Evolutionary conservation across 2,888 invertebrate genomes (phyloP), one percentile per base, ranked within the genome.

Genomic region (Limnephilus marmoratus): DNA sequence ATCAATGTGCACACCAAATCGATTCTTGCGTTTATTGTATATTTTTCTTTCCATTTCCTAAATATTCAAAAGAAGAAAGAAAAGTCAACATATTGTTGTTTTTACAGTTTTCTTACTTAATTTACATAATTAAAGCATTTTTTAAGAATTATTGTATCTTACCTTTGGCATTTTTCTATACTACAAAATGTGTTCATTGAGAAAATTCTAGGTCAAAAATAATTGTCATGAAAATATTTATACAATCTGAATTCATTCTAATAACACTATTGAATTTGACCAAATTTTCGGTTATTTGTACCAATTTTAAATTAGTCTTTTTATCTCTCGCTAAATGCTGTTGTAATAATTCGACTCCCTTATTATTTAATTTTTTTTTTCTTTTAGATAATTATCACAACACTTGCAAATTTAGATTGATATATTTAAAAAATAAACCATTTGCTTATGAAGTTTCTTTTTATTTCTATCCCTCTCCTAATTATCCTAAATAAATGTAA

Each of bases 391-490:
- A 91, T 93, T 90, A 91, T 89, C 85, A 91, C 90, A 91, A 90
- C 90, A 91, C 85, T 93, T 93, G 93, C 93, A 93, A 93, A 92
- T 90, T 81, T 92, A 91, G 92, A 93, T 92, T 91, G 93, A 91
- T 93, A 93, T 85, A 93, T 92, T 92, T 91, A 85, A 90, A 87
- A 91, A 93, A 93, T 92, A 93, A 93, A 93, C 81, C 86, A 90
- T 90, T 91, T 93, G 93, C 93, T 93, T 93, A 90, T 81, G 12
- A 45, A 15, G n/a, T 18, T 89, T 88, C 15, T 12, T 90, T 90
- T 90, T 45, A 90, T 90, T 90, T 81, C 29, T 90, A 29, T n/a
- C 34, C 13, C 41, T 81, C 9, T 68, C 68, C 68, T 68, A 7
- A 68, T 9, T 18, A 15, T 53, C 1, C 7, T 9, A 41, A 41